Conservation (phyloP, 2,888 invertebrate species). For the Lamellibrachia satsuma region DNA sequence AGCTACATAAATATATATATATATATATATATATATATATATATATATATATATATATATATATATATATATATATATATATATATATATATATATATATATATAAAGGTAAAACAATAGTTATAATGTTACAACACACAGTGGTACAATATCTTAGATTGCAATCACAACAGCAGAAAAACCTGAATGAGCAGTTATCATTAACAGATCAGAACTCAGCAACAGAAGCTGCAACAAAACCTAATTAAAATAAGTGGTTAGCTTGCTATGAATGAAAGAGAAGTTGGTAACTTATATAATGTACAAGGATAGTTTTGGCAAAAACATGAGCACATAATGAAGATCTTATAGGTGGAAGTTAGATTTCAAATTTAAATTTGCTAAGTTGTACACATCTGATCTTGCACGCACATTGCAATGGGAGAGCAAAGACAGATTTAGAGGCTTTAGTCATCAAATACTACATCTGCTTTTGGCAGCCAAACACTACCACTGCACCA, state of each 20-base stretch:
- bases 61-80: no score
- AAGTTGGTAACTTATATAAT: not conserved
- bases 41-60: no score
- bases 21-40: not conserved
- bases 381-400: not conserved
- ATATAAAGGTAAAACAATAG: not conserved
- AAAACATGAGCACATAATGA: not conserved
- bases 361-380: not conserved
- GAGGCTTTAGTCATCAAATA: conserved; percentile 13
- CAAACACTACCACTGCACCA: not conserved
- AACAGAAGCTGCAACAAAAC: not conserved
- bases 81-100: no score
- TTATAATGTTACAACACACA: not conserved
- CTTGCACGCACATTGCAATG: not conserved
- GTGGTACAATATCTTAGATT: not conserved
- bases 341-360: not conserved
- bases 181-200: not conserved
- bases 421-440: not conserved
- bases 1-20: not conserved
- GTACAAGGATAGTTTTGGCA: not conserved
- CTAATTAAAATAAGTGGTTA: not conserved
- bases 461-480: not conserved
- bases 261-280: not conserved
- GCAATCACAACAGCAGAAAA: not conserved
- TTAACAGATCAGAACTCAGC: not conserved